Conservation (phyloP, 1,140 invertebrate species). For the Orchestia grillus region DNA sequence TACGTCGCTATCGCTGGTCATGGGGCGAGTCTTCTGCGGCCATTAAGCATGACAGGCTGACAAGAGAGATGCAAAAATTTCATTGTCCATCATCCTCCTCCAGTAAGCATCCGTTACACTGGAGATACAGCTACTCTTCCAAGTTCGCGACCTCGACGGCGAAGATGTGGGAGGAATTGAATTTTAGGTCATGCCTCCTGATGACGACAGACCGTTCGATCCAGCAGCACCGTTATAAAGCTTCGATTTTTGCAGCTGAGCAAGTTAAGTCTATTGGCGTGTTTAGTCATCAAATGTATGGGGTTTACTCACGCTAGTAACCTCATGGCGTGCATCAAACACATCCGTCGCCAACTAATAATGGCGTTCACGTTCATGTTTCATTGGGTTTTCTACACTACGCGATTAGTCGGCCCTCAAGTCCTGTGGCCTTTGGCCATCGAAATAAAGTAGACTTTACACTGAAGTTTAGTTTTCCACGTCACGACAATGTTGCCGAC, state of each 20-base stretch:
- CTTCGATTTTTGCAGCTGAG: neutral
- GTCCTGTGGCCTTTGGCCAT: neutral
- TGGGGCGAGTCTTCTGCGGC: neutral
- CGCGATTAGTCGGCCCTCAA: neutral
- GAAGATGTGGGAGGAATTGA: neutral
- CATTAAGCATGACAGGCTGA: neutral
- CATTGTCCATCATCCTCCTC: neutral
- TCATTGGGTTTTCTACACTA: constrained; percentile 1
- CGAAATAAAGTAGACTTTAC: neutral
- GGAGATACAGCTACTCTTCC: neutral
- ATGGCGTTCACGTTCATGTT: neutral
- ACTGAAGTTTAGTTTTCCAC: neutral
- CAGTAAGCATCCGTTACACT: neutral
- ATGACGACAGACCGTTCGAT: neutral
- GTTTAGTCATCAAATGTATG: neutral
- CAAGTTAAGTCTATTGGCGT: neutral
- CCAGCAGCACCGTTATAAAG: neutral
- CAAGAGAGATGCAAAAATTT: neutral
- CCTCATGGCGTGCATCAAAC: neutral
- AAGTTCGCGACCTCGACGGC: neutral
- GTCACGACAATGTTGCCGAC: neutral
- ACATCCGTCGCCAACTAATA: neutral
- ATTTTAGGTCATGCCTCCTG: neutral
- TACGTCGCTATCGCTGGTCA: neutral
- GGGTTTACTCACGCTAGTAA: neutral